Percentiles rank a stretch among this genome's conserved stretches.
phyloP scores from a whole-genome alignment of 2,888 invertebrate genomes.

The Euzophera pinguis region DNA sequence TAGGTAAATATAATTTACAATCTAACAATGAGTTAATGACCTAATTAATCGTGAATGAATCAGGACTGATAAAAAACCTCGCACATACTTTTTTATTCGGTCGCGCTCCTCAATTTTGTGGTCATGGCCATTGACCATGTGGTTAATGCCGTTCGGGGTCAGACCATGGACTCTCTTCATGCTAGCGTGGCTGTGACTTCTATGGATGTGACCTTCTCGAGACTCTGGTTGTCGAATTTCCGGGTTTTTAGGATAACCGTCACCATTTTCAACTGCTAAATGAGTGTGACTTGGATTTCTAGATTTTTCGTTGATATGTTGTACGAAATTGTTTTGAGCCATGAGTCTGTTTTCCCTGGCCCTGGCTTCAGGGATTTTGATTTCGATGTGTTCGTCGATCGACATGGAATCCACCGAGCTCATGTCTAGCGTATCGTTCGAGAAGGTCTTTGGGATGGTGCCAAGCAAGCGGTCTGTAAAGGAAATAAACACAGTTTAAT shows the following conservation, averaged over 20 bases:
- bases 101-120: constrained; percentile 49
- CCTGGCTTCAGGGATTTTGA: constrained; percentile 76
- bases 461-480: constrained; percentile 71
- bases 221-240: constrained; percentile 23
- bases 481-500: neutral
- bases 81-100: constrained; percentile 61
- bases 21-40: neutral
- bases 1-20: neutral
- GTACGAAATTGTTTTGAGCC: constrained; percentile 71
- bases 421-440: constrained; percentile 81
- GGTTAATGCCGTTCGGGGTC: constrained; percentile 61
- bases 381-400: constrained; percentile 80
- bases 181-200: constrained; percentile 69
- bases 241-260: constrained; percentile 40
- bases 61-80: neutral
- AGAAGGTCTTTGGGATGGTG: constrained; percentile 74
- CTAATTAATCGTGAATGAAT: neutral
- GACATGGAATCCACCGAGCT: constrained; percentile 83
- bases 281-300: constrained; percentile 59
- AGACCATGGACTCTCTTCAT: constrained; percentile 62
- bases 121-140: constrained; percentile 54
- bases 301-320: constrained; percentile 66
- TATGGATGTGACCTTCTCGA: constrained; percentile 52
- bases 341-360: constrained; percentile 71
- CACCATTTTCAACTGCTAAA: constrained; percentile 60